Evolutionary conservation across 2,888 invertebrate species (phyloP).

Genomic region (Lapara coniferarum): DNA sequence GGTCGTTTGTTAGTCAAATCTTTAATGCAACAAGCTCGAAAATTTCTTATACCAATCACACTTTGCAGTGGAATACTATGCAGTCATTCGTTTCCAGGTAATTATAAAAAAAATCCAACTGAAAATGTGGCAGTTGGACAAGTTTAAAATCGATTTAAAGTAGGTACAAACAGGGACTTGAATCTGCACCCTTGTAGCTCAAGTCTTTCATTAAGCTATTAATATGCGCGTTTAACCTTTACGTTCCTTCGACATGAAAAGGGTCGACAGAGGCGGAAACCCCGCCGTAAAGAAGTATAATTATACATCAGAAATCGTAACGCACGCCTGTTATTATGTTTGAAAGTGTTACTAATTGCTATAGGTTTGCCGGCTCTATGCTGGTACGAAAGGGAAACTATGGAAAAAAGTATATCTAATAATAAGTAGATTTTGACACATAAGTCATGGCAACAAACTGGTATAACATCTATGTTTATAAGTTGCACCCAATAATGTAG

Average conservation of each 20-base stretch:
- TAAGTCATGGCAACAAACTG: not conserved
- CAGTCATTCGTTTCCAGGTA: too few relatives aligned
- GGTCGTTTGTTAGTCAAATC: too few relatives aligned
- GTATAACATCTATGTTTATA: too few relatives aligned
- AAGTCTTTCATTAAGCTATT: conserved; percentile 17
- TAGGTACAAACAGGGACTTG: not conserved
- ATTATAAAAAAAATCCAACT: too few relatives aligned
- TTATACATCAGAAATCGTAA: conserved; percentile 15
- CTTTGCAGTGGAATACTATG: too few relatives aligned
- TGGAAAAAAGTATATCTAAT: not conserved
- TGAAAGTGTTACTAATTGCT: conserved; percentile 6
- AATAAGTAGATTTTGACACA: not conserved
- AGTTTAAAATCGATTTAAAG: too few relatives aligned
- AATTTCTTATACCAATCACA: too few relatives aligned
- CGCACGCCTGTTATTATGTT: not conserved
- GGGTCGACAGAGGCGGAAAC: conserved; percentile 26
- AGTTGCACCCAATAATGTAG: too few relatives aligned
- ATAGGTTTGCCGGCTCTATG: not conserved
- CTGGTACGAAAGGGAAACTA: not conserved
- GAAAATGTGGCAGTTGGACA: too few relatives aligned
- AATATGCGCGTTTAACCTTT: conserved; percentile 8
- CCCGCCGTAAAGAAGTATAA: conserved; percentile 4
- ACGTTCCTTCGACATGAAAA: conserved; percentile 22
- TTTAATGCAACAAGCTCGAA: too few relatives aligned
- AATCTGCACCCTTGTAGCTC: not conserved